These are phyloP conservation scores for Gadopsis bispinosus DNA, from an alignment of 2,797 vertebrate genomes.

Conservation along the genomic window DNA sequence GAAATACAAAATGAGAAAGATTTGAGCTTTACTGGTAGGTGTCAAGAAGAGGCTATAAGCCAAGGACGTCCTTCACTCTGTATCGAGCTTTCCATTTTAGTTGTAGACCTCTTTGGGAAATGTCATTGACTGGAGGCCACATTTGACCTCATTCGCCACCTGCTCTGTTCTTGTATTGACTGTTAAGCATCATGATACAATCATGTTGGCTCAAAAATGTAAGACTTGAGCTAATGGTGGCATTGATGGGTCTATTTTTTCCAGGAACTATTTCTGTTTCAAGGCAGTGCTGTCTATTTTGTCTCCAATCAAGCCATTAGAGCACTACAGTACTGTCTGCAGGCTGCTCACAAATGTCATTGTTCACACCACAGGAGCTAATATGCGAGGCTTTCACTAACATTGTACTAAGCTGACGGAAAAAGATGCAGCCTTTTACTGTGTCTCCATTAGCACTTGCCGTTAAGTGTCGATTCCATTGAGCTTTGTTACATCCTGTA, in stretches of 20 bases:
- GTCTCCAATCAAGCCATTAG: conserved; percentile 23
- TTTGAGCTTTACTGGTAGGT: conserved; percentile 37
- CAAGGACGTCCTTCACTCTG: conserved; percentile 35
- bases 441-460: conserved; percentile 26
- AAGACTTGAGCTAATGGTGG: conserved; percentile 30
- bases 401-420: conserved; percentile 22
- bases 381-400: conserved; percentile 28
- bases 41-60: conserved; percentile 12
- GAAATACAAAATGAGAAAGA: conserved; percentile 40
- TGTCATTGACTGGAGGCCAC: conserved; percentile 39
- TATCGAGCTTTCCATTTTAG: conserved; percentile 63
- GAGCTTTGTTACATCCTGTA: neutral
- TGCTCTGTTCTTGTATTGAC: conserved; percentile 45
- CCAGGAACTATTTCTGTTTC: conserved; percentile 41
- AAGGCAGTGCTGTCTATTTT: conserved; percentile 13
- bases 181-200: neutral
- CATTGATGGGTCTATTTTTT: conserved; percentile 34
- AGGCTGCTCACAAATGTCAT: conserved; percentile 4
- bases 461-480: neutral
- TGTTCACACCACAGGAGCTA: conserved; percentile 9
- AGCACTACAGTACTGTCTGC: conserved; percentile 1
- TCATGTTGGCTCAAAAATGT: conserved; percentile 14
- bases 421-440: conserved; percentile 12
- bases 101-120: conserved; percentile 42
- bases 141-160: conserved; percentile 42